phyloP scores from a whole-genome alignment of 2,113 vertebrate genomes.

The Pionites leucogaster region DNA sequence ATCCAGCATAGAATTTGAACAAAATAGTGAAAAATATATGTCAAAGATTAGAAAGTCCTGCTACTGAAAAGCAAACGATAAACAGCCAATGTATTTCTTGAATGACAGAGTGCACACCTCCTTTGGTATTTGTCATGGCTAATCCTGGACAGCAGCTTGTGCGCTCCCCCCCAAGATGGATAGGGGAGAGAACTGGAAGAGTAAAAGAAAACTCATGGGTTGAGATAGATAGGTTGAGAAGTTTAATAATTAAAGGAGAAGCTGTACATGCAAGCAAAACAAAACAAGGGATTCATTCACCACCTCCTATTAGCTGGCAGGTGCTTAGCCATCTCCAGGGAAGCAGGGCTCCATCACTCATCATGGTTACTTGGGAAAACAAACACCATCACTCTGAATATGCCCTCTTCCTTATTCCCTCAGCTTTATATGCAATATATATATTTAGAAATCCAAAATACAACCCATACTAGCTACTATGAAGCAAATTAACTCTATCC shows the following conservation, averaged over 20 bases:
- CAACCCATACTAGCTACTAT: background rate
- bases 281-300: background rate
- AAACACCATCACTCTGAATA: background rate
- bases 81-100: background rate
- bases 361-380: background rate
- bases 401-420: background rate
- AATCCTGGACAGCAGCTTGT: background rate
- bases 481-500: background rate
- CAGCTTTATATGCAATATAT: too few relatives aligned
- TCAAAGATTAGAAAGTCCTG: background rate
- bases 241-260: background rate
- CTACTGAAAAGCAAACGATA: background rate
- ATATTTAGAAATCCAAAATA: background rate
- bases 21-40: background rate
- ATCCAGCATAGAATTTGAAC: background rate
- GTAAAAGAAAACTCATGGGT: background rate
- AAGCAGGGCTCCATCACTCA: background rate
- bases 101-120: background rate
- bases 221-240: background rate
- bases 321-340: background rate
- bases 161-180: background rate
- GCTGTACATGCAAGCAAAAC: background rate
- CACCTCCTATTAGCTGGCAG: background rate
- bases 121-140: background rate
- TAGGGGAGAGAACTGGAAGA: background rate